phyloP scores from a whole-genome alignment of 2,113 vertebrate genomes.

The Ploceus nigricollis region DNA sequence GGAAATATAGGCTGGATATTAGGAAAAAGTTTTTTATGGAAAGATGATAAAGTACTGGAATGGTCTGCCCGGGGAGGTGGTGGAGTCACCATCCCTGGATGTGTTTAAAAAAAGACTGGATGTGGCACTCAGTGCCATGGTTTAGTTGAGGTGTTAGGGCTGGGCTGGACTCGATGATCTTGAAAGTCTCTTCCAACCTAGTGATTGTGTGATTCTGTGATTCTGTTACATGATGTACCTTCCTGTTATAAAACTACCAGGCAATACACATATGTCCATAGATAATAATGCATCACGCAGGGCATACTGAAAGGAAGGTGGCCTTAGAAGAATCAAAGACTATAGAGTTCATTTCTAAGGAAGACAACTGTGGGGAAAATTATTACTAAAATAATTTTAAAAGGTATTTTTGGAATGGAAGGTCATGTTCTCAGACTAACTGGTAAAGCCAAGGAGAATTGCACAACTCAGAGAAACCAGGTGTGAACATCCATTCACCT shows the following conservation, averaged over 20 bases:
- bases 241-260: neutral
- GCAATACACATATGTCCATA: neutral
- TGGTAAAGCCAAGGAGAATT: neutral
- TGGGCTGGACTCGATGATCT: neutral
- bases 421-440: neutral
- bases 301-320: neutral
- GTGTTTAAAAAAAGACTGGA: neutral
- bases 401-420: neutral
- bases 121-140: neutral
- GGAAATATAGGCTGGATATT: neutral
- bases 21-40: neutral
- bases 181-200: neutral
- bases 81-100: neutral
- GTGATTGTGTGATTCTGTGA: neutral
- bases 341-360: neutral
- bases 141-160: neutral
- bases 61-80: rapidly evolving
- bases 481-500: neutral
- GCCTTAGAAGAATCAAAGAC: neutral
- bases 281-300: neutral
- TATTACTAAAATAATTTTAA: neutral
- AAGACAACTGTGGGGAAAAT: neutral
- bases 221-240: neutral
- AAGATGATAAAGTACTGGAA: neutral
- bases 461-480: neutral